Evolutionary conservation across 2,797 vertebrate genomes (phyloP), one percentile per base, ranked within the genome.

Genomic region (Gila robusta): DNA sequence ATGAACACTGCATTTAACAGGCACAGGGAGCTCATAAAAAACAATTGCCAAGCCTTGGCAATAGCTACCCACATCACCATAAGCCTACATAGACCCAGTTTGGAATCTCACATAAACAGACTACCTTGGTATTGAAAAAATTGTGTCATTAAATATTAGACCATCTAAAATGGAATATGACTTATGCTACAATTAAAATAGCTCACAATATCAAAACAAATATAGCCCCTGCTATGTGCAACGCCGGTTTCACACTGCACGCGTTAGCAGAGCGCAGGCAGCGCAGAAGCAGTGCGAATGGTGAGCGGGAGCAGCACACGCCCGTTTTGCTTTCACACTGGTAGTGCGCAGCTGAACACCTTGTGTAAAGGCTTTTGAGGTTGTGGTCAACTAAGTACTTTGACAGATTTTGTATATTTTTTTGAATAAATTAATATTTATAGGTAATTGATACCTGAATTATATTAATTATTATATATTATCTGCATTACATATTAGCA

Each of bases 141-240:
- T 86, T 90, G 88, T 56, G 41, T 91, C 72, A 90, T 89, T 91
- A 90, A 92, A 91, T 89, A 76, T 87, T 85, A 88, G 80, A 89
- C 79, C 85, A 88, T 87, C 82, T 84, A 79, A 82, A 73, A 71
- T 79, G 82, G 54, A 83, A 77, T 64, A 77, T 59, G 85, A 89
- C 64, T 84, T 83, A 77, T 86, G 59, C 84, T 74, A 12, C 83
- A 90, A 83, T 59, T 70, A 81, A 89, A 88, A 52, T 37, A 81
- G 77, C 56, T 72, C 89, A 70, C 81, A 66, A 66, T 79, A n/a
- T 85, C 69, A 87, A 90, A 90, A 86, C 83, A 91, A 92, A 90
- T 44, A 14, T 70, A 35, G 26, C 54, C 39, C 41, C 14, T 35
- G 35, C 54, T 73, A 59, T 37, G 41, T 5, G n/a, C 12, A 72